Evolutionary conservation across 2,888 invertebrate species (phyloP), one percentile per base, ranked within the genome.

Genomic region (Gasteruption jaculator): DNA sequence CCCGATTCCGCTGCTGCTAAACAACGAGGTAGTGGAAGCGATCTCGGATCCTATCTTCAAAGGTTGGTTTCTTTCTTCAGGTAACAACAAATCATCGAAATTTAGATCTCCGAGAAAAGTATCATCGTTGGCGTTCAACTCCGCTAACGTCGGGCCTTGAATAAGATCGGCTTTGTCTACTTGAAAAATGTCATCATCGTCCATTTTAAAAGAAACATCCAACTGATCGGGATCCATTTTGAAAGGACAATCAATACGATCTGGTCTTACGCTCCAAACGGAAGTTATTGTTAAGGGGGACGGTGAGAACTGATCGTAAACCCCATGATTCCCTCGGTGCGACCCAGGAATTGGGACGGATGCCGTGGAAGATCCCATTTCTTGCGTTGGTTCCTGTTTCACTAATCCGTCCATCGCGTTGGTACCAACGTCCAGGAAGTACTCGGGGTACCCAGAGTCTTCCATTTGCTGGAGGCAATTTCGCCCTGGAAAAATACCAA

Each of bases 181-280:
- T 76, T 89, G 83, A 67, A 91, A 89, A 58, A 90, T 89, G 63
- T 90, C 91, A 64, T 91, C 91, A 60, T 91, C 90, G 60, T 91
- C 90, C 81, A 88, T 84, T 68, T 82, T 83, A 57, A 85, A 82
- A 8, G 81, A 60, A n/a, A 61, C 52, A 5, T 62, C 68, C 15
- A 65, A 30, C 8, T 58, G 60, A 40, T 68, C 69, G 0, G 63
- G 52, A 36, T 69, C 69, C 40, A 64, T 48, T 30, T 60, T 61
- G 36, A 62, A 63, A 2, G 60, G 58, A n/a, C 62, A 61, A 8
- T 65, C 65, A 3, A 54, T 50, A 14, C 60, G 57, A 12, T 65
- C 65, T 0, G 80, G 77, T 36, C 77, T 71, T 0, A 80, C 81
- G 11, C 81, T 81, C 69, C 69, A 69, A 11, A 55, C 50, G 2